Conservation (phyloP, 2,113 vertebrate species). For the Sander vitreus region DNA sequence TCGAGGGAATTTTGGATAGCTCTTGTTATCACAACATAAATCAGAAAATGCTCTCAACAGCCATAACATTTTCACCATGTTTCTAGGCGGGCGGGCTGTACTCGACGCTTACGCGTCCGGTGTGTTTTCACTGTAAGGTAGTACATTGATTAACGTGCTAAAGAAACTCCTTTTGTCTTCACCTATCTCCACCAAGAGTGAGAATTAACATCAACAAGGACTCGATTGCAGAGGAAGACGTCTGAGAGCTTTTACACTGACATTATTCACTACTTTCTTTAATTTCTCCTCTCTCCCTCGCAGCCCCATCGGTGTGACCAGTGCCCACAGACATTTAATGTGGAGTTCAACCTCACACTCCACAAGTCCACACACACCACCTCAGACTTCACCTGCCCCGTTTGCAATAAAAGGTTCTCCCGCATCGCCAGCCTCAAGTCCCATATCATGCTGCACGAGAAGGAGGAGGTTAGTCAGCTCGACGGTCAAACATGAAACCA, state of each 20-base stretch:
- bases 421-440: constrained; percentile 97
- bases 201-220: neutral
- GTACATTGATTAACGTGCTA: no score
- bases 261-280: neutral
- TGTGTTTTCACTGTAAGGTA: no score
- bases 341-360: constrained; percentile 97
- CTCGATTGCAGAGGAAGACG: neutral
- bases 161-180: no score
- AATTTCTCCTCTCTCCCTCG: constrained; percentile 12
- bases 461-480: constrained; percentile 91
- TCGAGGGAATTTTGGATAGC: no score
- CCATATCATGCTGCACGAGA: constrained; percentile 97
- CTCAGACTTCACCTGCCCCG: constrained; percentile 92
- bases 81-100: no score
- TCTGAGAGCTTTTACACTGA: neutral
- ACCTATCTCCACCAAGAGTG: neutral
- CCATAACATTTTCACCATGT: no score
- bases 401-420: constrained; percentile 96
- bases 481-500: neutral
- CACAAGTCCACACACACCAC: constrained; percentile 95
- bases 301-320: constrained; percentile 97
- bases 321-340: constrained; percentile 95
- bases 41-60: no score
- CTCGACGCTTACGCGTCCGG: no score
- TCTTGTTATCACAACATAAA: no score